Evolutionary conservation across 2,888 invertebrate genomes (phyloP), one percentile per base, ranked within the genome.

Genomic region (Phengaris alcon): DNA sequence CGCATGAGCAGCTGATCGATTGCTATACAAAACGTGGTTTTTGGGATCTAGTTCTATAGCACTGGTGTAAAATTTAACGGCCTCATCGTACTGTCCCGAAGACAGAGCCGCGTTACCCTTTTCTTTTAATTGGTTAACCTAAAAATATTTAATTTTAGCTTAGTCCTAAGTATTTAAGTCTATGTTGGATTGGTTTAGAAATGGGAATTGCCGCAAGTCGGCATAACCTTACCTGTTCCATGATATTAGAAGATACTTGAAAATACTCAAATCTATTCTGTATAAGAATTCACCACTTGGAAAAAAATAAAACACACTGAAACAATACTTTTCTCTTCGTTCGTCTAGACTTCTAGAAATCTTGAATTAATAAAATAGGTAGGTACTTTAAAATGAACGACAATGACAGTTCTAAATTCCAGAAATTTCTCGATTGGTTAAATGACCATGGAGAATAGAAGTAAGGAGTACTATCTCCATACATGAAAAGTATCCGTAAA

Each of bases 11-110:
- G 98, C 98, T 0, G 98, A 98, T 75, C 98, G 95, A 89, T 98
- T 98, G 82, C 98, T 98, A 84, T 94, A 98, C 46, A 98, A 93
- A 84, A 98, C 97, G 94, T 98, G 97, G 93, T 98, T 98, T 57
- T 94, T 94, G 0, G 94, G 93, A 85, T 98, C 98, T 77, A 98
- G 87, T 13, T 93, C 90, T 79, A 98, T 97, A 6, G 97, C 98
- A 83, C 97, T 95, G 3, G 97, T 95, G 85, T 98, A 98, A 81
- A 90, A 95, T 79, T 95, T 94, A 74, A 98, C 94, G 0, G 98
- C 98, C 80, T 97, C 97, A 9, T 96, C 95, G 79, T 95, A 96
- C 76, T 97, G 96, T 74, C 96, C 96, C 13, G 95, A 95, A 78
- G 96, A 94, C 81, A 98, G 92, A 35, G 98, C 97, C 52, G 95